Conservation (phyloP, 1,140 invertebrate genomes). For the Rhysida immarginata region DNA sequence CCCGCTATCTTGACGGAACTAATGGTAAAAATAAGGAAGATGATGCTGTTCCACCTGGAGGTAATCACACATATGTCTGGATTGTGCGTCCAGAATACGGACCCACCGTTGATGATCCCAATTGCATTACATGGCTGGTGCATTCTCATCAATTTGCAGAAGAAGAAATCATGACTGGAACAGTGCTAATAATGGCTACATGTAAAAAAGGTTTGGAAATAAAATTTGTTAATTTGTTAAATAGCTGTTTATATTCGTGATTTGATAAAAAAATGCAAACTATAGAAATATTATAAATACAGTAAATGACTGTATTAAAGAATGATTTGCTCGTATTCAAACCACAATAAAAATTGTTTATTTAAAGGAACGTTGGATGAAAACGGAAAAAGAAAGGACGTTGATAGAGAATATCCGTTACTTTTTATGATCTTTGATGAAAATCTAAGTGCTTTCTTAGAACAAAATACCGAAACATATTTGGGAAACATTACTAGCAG, state of each 20-base stretch:
- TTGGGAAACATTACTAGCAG: no score
- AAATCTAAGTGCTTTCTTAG: conserved; percentile 17
- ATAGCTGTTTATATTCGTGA: no score
- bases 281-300: no score
- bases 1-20: conserved; percentile 1
- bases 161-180: conserved; percentile 16
- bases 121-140: conserved; percentile 2
- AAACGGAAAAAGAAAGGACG: conserved; percentile 12
- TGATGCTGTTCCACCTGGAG: conserved; percentile 20
- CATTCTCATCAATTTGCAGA: conserved; percentile 12
- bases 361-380: background rate
- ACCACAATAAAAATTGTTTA: no score
- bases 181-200: conserved; percentile 18
- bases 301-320: no score
- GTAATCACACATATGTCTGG: conserved; percentile 22
- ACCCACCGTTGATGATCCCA: background rate
- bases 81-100: conserved; percentile 16
- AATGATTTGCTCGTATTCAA: no score
- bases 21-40: conserved; percentile 15
- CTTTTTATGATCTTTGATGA: conserved; percentile 19
- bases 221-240: no score
- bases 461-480: conserved; percentile 10
- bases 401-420: conserved; percentile 18
- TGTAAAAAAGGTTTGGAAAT: conserved; percentile 16
- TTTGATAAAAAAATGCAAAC: no score